These are phyloP conservation scores for Carollia perspicillata DNA, from an alignment of 2,113 vertebrate genomes.

Conservation along the genomic window DNA sequence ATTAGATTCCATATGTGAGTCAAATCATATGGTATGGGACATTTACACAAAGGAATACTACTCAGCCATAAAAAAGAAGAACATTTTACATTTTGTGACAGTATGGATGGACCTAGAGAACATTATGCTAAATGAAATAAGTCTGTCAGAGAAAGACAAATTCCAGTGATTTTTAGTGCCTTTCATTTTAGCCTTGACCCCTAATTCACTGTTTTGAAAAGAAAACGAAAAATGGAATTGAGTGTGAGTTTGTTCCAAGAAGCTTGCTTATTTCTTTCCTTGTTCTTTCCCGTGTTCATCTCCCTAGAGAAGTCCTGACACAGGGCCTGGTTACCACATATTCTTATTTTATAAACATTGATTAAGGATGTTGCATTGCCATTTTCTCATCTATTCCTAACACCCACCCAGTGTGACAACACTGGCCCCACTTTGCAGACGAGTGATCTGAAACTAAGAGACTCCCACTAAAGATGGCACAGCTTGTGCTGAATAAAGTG, in stretches of 20 bases:
- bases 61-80: too few species aligned
- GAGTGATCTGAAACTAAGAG: not conserved
- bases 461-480: not conserved
- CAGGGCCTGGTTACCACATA: not conserved
- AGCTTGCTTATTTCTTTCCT: not conserved
- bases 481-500: not conserved
- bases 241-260: slow-evolving; percentile 14
- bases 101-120: too few species aligned
- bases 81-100: too few species aligned
- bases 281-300: not conserved
- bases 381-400: not conserved
- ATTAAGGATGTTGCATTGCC: not conserved
- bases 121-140: too few species aligned
- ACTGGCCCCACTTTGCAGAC: not conserved
- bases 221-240: not conserved
- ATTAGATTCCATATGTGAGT: too few species aligned
- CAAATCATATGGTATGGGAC: too few species aligned
- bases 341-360: slow-evolving; percentile 2
- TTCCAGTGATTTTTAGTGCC: slow-evolving; percentile 2
- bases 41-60: too few species aligned
- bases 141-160: too few species aligned
- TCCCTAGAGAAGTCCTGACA: not conserved
- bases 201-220: slow-evolving; percentile 9
- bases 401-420: not conserved
- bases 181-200: slow-evolving; percentile 5